A percentile compares a stretch with the other conserved stretches of the same genome.
phyloP scores from a whole-genome alignment of 1,140 invertebrate genomes.

The Ceratina calcarata region DNA sequence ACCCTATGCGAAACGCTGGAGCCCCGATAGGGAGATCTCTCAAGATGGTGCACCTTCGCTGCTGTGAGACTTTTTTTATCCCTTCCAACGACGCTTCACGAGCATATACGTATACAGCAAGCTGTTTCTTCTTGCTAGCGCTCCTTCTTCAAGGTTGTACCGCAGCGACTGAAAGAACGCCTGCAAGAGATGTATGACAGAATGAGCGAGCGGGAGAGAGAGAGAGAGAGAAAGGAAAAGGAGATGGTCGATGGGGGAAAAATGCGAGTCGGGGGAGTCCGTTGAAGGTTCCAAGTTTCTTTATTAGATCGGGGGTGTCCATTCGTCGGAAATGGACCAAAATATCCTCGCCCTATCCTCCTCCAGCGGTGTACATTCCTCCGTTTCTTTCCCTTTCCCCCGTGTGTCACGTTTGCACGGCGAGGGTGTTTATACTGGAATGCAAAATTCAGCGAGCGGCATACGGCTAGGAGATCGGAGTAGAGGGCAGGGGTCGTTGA shows the following conservation, averaged over 20 bases:
- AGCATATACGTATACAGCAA: conserved; percentile 38
- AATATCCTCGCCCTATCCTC: conserved; percentile 30
- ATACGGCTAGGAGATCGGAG: neutral
- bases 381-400: neutral
- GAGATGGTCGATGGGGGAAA: conserved; percentile 35
- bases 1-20: conserved; percentile 36
- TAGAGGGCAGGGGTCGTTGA: conserved; percentile 2
- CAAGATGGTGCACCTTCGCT: conserved; percentile 61
- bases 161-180: conserved; percentile 10
- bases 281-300: conserved; percentile 66
- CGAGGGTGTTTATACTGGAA: conserved; percentile 31
- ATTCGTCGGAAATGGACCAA: conserved; percentile 65
- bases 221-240: neutral
- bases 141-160: conserved; percentile 4
- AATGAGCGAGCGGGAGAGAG: neutral
- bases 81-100: conserved; percentile 15
- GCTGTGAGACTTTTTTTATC: conserved; percentile 39
- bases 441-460: conserved; percentile 40
- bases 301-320: conserved; percentile 70
- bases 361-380: neutral
- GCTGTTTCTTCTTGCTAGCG: conserved; percentile 39
- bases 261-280: conserved; percentile 40
- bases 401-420: neutral
- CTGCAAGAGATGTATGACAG: conserved; percentile 11
- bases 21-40: conserved; percentile 57